Conservation (phyloP, 1,140 invertebrate species). For the Colletes gigas region DNA sequence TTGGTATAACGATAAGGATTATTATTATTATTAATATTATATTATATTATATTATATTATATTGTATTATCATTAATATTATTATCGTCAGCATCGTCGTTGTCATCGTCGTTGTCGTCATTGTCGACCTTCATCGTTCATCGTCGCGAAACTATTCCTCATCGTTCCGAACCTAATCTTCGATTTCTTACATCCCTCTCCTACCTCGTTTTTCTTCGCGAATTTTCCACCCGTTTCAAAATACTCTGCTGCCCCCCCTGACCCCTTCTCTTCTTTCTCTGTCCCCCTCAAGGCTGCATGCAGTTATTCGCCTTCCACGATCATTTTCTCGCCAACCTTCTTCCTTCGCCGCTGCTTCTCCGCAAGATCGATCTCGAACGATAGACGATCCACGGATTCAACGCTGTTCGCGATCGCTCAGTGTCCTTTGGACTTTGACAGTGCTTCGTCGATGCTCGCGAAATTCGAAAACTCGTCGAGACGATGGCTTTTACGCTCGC, state of each 20-base stretch:
- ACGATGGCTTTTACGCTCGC: background rate
- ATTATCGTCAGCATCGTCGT: constrained; percentile 41
- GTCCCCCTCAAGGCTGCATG: background rate
- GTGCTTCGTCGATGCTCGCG: background rate
- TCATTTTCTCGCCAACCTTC: background rate
- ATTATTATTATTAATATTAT: constrained; percentile 59
- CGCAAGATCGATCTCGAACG: constrained; percentile 4
- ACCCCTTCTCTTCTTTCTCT: background rate
- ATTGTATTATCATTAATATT: constrained; percentile 46
- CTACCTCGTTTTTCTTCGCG: background rate
- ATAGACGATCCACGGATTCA: background rate
- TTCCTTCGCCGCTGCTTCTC: constrained; percentile 2
- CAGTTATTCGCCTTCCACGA: background rate
- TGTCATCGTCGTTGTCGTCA: constrained; percentile 42
- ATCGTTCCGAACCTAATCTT: background rate
- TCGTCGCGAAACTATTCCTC: constrained; percentile 28
- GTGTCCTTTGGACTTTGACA: background rate
- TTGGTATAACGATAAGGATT: constrained; percentile 52
- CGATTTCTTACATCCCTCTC: background rate
- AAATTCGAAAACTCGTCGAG: background rate
- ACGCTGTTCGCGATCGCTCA: background rate
- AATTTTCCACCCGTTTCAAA: too few relatives aligned
- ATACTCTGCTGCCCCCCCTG: too few relatives aligned
- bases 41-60: constrained; percentile 51
- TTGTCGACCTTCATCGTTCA: constrained; percentile 29